Conservation (phyloP, 2,888 invertebrate species). For the Macroteleia sp. region DNA sequence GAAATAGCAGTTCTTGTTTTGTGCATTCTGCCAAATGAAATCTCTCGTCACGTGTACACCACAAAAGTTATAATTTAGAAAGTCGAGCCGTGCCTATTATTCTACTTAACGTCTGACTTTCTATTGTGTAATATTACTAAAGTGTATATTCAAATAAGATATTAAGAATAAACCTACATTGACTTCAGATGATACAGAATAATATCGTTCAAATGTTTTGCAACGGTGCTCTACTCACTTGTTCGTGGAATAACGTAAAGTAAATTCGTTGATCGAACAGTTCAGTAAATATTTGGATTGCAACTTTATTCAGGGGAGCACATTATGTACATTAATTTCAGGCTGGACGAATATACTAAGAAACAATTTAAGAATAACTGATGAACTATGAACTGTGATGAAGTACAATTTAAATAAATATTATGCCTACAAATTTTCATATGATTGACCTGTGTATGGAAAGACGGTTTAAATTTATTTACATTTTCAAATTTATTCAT, state of each 20-base stretch:
- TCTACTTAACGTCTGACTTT: slow-evolving; percentile 29
- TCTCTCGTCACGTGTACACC: slow-evolving; percentile 43
- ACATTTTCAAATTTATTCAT: no score
- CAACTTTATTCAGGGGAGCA: no score
- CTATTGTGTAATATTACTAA: slow-evolving; percentile 41
- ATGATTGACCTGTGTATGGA: no score
- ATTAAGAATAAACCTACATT: slow-evolving; percentile 5
- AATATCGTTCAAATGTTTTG: slow-evolving; percentile 4
- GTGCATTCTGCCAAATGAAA: slow-evolving; percentile 37
- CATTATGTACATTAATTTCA: no score
- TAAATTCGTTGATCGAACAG: no score
- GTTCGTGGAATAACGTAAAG: not conserved
- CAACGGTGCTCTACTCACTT: not conserved
- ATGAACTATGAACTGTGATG: no score
- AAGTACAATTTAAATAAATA: no score
- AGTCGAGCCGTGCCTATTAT: slow-evolving; percentile 33
- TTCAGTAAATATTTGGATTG: no score
- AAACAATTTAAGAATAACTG: no score
- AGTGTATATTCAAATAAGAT: slow-evolving; percentile 40
- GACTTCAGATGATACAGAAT: not conserved
- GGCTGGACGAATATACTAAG: no score
- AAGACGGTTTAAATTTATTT: no score
- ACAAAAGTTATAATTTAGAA: slow-evolving; percentile 45
- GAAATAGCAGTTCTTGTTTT: slow-evolving; percentile 43
- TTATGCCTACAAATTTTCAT: no score